Evolutionary conservation across 2,113 vertebrate species (phyloP).

Genomic region (Galeopterus variegatus): DNA sequence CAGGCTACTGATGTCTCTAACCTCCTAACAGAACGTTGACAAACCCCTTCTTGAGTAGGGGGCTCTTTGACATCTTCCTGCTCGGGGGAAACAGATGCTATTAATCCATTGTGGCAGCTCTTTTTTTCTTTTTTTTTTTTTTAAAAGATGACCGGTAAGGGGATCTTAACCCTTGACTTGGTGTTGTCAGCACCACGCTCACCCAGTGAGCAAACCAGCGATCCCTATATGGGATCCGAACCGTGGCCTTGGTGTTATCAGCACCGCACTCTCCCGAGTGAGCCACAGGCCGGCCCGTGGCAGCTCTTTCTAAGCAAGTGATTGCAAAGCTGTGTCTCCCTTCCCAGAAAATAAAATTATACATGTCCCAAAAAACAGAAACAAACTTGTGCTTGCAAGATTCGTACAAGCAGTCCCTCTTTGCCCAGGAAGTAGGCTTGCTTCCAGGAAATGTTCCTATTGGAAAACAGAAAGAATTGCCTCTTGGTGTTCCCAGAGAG

Average conservation of each 20-base stretch:
- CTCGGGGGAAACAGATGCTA: background rate
- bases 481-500: background rate
- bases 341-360: background rate
- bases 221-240: too few relatives aligned
- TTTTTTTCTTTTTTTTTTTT: too few relatives aligned
- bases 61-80: background rate
- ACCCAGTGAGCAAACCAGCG: too few relatives aligned
- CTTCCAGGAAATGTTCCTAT: background rate
- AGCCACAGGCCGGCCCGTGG: too few relatives aligned
- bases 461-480: background rate
- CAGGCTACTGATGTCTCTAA: background rate
- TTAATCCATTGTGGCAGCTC: background rate
- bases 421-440: background rate
- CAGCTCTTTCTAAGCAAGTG: background rate
- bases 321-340: background rate
- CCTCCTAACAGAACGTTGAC: background rate
- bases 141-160: too few relatives aligned
- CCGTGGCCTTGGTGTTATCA: too few relatives aligned
- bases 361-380: background rate
- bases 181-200: too few relatives aligned
- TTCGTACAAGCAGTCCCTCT: background rate
- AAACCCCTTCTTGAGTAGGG: background rate
- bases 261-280: too few relatives aligned
- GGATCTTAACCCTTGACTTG: too few relatives aligned
- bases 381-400: background rate